Base-by-base conservation (phyloP, 2,797 vertebrate species). In the Ataeniobius toweri region DNA sequence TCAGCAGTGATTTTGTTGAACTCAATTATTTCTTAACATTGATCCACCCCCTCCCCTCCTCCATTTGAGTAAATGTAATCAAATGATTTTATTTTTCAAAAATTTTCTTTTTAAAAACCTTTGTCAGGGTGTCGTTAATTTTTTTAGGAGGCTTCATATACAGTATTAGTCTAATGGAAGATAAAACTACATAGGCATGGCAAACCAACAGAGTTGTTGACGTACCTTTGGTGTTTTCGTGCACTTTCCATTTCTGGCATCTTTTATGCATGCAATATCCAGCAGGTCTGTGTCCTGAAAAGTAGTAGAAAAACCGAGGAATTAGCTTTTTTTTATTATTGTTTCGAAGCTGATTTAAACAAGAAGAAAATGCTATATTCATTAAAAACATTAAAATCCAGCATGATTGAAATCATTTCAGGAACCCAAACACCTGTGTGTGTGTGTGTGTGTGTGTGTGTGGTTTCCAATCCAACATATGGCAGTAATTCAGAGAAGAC, bases 221-320 rank as follows among this genome's bases (percentile, higher is more conserved):
- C 82, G 91, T 94, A 96, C 96, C 95, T 96, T 96, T 76, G 96
- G 95, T 0, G 89, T 91, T 88, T 94, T 96, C 46, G 95, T 93
- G 80, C 90, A 94, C 87, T 94, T 96, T 81, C 95, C 96, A 77
- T 94, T 95, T 73, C 96, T 91, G 80, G 95, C 93, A 81, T 96
- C 96, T 86, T 95, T 96, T 86, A 96, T 96, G 86, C 91, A 91
- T 0, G 94, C 89, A 55, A 96, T 92, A 72, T 96, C 96, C 89
- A 96, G 88, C 16, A 96, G 90, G 59, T 96, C 96, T 1, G 94
- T 96, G 56, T 96, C 96, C 96, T 96, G 89, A 80, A 85, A 91
- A 69, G 53, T n/a, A 85, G 39, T n/a, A 87, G 24, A 83, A 68
- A 72, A 83, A 86, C 31, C 80, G 18, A 36, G 36, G 36, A 36